Evolutionary conservation across 2,888 invertebrate species (phyloP).

Genomic region (Papilio demoleus): DNA sequence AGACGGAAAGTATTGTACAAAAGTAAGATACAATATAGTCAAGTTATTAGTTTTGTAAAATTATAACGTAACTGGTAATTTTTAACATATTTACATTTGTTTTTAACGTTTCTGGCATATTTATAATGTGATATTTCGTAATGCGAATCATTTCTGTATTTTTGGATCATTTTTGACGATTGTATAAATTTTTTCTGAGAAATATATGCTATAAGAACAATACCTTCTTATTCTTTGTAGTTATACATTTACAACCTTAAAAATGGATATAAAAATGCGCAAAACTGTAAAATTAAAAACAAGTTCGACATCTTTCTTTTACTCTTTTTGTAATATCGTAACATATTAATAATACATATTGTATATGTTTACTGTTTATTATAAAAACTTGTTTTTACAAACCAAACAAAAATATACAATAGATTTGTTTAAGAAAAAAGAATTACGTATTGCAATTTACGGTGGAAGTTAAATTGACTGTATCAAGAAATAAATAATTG

Average conservation of each 20-base stretch:
- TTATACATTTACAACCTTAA: too few species aligned
- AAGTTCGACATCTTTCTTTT: too few species aligned
- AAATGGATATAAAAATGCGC: too few species aligned
- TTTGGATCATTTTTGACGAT: conserved; percentile 73
- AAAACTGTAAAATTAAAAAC: too few species aligned
- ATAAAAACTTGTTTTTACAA: neutral
- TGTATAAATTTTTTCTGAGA: conserved; percentile 78
- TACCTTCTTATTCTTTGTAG: conserved; percentile 52
- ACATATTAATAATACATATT: neutral
- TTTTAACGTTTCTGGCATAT: conserved; percentile 77
- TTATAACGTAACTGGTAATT: conserved; percentile 72
- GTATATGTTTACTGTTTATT: neutral
- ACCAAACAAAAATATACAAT: neutral
- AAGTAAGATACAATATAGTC: conserved; percentile 63
- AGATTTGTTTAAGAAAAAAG: neutral
- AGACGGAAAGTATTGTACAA: conserved; percentile 53
- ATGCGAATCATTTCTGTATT: conserved; percentile 77
- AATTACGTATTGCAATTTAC: conserved; percentile 27
- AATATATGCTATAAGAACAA: conserved; percentile 71
- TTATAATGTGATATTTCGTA: conserved; percentile 79
- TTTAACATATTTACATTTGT: conserved; percentile 78
- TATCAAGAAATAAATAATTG: neutral
- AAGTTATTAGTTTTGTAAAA: conserved; percentile 69
- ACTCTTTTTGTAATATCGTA: too few species aligned
- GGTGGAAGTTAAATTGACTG: neutral